Conservation (phyloP, 37 sponge, comb jelly and placozoan species). For the Mnemiopsis leidyi region DNA sequence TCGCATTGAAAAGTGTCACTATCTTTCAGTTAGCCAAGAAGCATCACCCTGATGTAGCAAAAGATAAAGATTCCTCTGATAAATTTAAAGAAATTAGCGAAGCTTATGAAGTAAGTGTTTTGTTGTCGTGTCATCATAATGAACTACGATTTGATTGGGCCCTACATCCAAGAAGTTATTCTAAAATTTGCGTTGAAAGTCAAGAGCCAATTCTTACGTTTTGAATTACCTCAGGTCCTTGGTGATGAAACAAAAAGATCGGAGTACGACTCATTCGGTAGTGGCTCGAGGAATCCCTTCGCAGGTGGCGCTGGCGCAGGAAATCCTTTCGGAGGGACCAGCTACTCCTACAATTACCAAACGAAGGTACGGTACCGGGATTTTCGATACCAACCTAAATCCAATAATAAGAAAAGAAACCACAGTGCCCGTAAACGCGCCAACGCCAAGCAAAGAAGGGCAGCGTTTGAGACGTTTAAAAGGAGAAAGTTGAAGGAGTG, state of each 20-base stretch:
- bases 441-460: too few species aligned
- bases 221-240: conserved; percentile 41
- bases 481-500: neutral
- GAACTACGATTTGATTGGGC: too few species aligned
- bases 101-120: conserved; percentile 33
- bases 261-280: conserved; percentile 36
- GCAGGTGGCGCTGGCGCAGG: neutral
- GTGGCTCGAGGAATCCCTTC: neutral
- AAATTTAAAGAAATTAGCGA: conserved; percentile 51
- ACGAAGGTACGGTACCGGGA: neutral
- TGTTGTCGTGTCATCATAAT: too few species aligned
- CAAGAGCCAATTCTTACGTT: neutral
- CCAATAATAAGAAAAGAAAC: neutral
- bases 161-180: too few species aligned
- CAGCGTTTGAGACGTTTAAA: neutral
- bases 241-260: conserved; percentile 22
- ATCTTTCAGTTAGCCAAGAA: conserved; percentile 56
- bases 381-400: neutral
- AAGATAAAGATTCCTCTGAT: conserved; percentile 18
- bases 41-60: conserved; percentile 63
- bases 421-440: neutral
- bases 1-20: too few species aligned
- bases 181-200: too few species aligned
- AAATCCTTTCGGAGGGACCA: conserved; percentile 8
- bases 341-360: conserved; percentile 36